Evolutionary conservation across 2,888 invertebrate genomes (phyloP).

Genomic region (Morpho helenor): DNA sequence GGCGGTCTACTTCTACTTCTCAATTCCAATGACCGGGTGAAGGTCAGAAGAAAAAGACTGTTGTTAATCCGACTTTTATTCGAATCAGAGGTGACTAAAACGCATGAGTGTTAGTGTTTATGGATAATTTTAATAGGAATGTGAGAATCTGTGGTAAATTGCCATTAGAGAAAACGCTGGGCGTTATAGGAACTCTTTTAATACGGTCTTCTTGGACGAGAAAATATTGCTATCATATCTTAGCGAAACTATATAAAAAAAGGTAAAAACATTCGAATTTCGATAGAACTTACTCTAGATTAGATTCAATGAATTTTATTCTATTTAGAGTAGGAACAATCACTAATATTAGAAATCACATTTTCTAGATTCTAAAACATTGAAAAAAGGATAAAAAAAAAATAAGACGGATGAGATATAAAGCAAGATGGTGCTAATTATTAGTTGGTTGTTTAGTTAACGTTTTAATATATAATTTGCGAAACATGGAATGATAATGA

Average conservation of each 20-base stretch:
- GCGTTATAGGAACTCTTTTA: no score
- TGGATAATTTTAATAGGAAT: constrained; percentile 14
- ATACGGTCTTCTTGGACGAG: not conserved
- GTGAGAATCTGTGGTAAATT: constrained; percentile 5
- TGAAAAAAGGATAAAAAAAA: constrained; percentile 8
- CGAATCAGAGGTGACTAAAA: constrained; percentile 25
- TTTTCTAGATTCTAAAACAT: constrained; percentile 8
- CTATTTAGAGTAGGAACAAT: constrained; percentile 26
- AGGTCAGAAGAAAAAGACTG: constrained; percentile 35
- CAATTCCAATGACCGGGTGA: constrained; percentile 62
- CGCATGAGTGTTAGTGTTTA: constrained; percentile 21
- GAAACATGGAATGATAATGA: constrained; percentile 16
- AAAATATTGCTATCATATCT: constrained; percentile 34
- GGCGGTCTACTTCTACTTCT: constrained; percentile 66
- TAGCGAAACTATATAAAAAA: constrained; percentile 27
- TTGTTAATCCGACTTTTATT: constrained; percentile 18
- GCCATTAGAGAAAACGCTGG: not conserved
- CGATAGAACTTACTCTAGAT: constrained; percentile 13
- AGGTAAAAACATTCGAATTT: constrained; percentile 22
- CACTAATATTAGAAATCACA: constrained; percentile 9
- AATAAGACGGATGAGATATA: constrained; percentile 12
- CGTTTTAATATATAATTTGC: constrained; percentile 26
- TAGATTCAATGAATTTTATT: constrained; percentile 13
- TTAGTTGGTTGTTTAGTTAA: constrained; percentile 28
- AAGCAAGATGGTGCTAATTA: constrained; percentile 38